phyloP scores from a whole-genome alignment of 1,140 invertebrate species.

The Philaenus spumarius region DNA sequence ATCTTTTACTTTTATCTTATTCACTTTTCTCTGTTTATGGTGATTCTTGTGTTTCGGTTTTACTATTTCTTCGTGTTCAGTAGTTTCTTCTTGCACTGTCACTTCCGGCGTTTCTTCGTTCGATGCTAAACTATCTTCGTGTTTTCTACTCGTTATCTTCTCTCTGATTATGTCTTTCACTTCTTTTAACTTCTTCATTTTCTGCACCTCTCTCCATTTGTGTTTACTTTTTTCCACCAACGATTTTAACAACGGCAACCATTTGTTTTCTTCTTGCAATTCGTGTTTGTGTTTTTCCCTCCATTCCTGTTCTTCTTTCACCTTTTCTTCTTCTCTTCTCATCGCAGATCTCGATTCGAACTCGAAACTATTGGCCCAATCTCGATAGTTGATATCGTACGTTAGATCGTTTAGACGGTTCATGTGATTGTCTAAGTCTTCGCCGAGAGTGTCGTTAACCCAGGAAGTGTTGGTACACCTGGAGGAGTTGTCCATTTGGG shows the following conservation, averaged over 20 bases:
- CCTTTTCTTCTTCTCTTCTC: background rate
- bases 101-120: no score
- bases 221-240: no score
- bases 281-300: background rate
- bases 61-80: no score
- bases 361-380: background rate
- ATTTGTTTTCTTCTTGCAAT: background rate
- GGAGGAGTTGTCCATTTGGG: no score
- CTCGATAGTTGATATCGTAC: background rate
- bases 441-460: no score
- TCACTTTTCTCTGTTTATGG: no score
- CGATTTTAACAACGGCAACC: no score
- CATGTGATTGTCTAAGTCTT: no score
- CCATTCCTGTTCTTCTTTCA: background rate
- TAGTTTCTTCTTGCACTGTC: no score
- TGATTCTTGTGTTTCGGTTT: no score
- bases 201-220: background rate
- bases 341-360: background rate
- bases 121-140: background rate
- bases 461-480: no score
- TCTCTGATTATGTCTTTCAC: background rate
- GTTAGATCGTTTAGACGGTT: background rate
- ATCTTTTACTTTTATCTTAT: no score
- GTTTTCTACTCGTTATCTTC: background rate
- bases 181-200: conserved; percentile 1